These are phyloP conservation scores for Andrena fulva DNA, from an alignment of 2,888 invertebrate genomes.

Conservation along the genomic window DNA sequence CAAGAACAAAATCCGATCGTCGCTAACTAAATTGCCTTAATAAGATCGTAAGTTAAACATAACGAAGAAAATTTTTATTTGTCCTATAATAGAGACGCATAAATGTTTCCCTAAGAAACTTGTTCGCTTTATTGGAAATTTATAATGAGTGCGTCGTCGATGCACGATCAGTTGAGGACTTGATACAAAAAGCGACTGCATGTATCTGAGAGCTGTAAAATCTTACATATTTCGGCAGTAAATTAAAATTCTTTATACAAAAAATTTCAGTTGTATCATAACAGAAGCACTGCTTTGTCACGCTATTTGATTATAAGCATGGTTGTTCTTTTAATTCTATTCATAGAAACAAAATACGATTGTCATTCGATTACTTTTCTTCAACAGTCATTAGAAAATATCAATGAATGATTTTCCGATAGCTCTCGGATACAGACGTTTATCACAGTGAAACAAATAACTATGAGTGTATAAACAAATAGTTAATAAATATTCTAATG, in stretches of 20 bases:
- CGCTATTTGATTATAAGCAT: constrained; percentile 5
- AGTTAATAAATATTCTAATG: constrained; percentile 70
- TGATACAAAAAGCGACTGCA: constrained; percentile 53
- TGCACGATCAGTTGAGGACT: constrained; percentile 58
- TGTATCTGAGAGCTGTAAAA: constrained; percentile 67
- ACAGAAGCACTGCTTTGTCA: constrained; percentile 5
- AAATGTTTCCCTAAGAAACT: constrained; percentile 57
- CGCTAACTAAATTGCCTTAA: constrained; percentile 73
- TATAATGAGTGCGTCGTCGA: constrained; percentile 59
- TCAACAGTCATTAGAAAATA: neutral
- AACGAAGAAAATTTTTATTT: constrained; percentile 61
- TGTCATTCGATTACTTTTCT: neutral
- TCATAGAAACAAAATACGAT: neutral
- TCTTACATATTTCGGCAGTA: constrained; percentile 12
- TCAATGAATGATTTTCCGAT: constrained; percentile 40
- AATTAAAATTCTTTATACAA: neutral
- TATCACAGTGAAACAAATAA: constrained; percentile 57
- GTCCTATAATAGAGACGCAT: constrained; percentile 49
- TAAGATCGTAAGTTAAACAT: constrained; percentile 61
- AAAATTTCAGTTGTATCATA: neutral
- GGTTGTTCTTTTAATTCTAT: constrained; percentile 23
- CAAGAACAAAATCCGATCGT: constrained; percentile 27
- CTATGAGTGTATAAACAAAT: constrained; percentile 64
- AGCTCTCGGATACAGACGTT: constrained; percentile 71
- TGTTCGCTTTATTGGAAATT: constrained; percentile 69